phyloP scores from a whole-genome alignment of 23 tunicate genomes.

The Ascidia mentula region DNA sequence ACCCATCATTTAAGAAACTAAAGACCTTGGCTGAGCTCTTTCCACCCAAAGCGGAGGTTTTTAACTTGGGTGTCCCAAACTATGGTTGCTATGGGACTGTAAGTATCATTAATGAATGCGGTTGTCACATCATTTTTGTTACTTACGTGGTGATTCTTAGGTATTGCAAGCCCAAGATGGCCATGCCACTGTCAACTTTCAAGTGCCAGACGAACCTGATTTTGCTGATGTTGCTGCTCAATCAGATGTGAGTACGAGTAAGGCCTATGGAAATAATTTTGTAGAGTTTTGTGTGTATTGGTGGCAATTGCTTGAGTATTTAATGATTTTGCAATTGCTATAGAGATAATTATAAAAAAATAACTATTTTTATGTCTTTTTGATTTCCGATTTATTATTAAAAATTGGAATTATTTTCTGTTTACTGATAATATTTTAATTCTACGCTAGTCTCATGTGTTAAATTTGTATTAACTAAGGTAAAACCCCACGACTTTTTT shows the following conservation, averaged over 20 bases:
- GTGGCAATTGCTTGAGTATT: not conserved
- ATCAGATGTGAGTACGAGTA: constrained; percentile 23
- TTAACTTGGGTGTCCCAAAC: constrained; percentile 49
- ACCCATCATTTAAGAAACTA: constrained; percentile 55
- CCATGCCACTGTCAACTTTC: constrained; percentile 36
- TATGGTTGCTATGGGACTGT: constrained; percentile 86
- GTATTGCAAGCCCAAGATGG: not conserved
- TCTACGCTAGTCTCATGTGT: no score
- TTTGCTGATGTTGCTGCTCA: constrained; percentile 15
- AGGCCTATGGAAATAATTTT: not conserved
- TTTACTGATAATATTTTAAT: no score
- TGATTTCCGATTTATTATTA: no score
- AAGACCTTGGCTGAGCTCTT: constrained; percentile 54
- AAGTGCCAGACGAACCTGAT: constrained; percentile 39
- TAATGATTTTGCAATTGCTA: not conserved
- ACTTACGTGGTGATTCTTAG: not conserved
- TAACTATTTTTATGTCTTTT: not conserved
- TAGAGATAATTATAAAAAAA: no score
- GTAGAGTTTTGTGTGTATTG: not conserved
- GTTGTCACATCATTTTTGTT: not conserved
- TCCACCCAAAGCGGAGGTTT: constrained; percentile 59
- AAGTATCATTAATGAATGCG: not conserved
- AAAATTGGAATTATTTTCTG: no score
- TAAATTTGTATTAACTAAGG: no score
- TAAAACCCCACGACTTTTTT: no score